Evolutionary conservation across 2,797 vertebrate genomes (phyloP).

Genomic region (Synaphobranchus kaupii): DNA sequence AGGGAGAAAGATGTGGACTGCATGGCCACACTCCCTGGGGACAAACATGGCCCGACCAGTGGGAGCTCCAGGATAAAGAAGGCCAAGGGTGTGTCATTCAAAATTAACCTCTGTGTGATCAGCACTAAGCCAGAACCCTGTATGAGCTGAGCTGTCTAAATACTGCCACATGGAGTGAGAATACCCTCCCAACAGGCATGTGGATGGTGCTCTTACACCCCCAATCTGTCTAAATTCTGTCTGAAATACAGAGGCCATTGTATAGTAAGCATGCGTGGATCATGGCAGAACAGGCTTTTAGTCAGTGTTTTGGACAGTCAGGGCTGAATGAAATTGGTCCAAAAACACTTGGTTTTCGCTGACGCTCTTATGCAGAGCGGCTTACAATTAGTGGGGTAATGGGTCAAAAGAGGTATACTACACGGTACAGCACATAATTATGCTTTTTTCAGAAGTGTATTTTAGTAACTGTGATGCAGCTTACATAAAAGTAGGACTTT

Average conservation of each 20-base stretch:
- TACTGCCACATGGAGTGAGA: not conserved
- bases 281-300: not conserved
- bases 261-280: not conserved
- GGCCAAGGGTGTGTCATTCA: not conserved
- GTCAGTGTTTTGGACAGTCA: not conserved
- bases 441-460: too few relatives aligned
- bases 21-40: not conserved
- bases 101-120: not conserved
- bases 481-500: not conserved
- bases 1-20: not conserved
- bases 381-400: too few relatives aligned
- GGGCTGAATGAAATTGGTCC: conserved; percentile 2
- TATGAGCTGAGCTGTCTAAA: not conserved
- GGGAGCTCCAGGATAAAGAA: not conserved
- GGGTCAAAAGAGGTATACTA: not conserved
- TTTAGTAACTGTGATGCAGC: too few relatives aligned
- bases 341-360: not conserved
- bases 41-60: not conserved
- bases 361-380: too few relatives aligned
- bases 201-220: too few relatives aligned
- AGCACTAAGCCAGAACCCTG: not conserved
- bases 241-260: not conserved
- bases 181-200: not conserved
- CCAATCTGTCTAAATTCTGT: not conserved
- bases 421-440: too few relatives aligned